Evolutionary conservation across 2,797 vertebrate species (phyloP), one percentile per base, ranked within the genome.

Genomic region (Enteromius argenteus): DNA sequence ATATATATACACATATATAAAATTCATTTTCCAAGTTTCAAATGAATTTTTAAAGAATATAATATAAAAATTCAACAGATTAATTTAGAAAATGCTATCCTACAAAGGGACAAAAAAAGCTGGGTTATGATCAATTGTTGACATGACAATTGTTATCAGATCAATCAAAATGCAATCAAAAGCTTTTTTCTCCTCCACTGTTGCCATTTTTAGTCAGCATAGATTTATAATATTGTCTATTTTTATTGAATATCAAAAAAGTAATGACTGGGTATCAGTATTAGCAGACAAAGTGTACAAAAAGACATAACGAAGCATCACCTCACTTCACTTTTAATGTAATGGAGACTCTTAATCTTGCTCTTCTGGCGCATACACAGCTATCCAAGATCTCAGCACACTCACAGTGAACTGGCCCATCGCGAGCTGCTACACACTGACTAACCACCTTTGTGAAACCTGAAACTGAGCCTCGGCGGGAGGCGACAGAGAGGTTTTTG

Each of bases 341-440:
- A 80, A 80, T 71, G 51, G 64, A 80, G 64, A 80, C 35, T 58
- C 51, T 44, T 80, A 58, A 80, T 80, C 79, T 71, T 78, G 21
- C 79, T 69, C 51, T 56, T 9, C 35, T 44, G 79, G 49, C 67
- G 44, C 35, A 17, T 68, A 1, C 37, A 7, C 35, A 58, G 51
- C 35, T 4, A 39, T 58, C 73, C 32, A 58, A 58, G 35, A 60
- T 5, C 30, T 67, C 30, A 15, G 17, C 35, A 60, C 37, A 60
- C 83, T 79, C 64, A 37, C 39, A 53, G 17, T 74, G 68, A 79
- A 46, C 84, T 23, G 14, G 51, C 46, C 58, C 68, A 80, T 67
- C 37, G 27, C 69, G 32, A 82, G 75, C 42, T 9, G 15, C 21
- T 56, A 64, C 17, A 80, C 58, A 67, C 53, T 62, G 71, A 76